Conservation (phyloP, 2,797 vertebrate genomes). For the Chloroceryle inda region DNA sequence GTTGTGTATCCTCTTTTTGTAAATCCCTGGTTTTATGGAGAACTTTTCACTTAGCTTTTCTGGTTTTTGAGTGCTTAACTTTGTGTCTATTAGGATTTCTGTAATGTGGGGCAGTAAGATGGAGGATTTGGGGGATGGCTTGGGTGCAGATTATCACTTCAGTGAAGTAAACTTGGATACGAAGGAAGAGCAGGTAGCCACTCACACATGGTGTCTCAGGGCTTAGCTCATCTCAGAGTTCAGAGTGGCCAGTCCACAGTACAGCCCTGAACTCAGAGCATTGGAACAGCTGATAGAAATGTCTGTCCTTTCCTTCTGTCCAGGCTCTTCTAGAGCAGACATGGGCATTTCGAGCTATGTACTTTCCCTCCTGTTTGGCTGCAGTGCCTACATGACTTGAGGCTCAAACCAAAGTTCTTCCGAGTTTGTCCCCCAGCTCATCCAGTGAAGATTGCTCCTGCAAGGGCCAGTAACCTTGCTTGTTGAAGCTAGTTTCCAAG, state of each 20-base stretch:
- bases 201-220: fast-evolving
- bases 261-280: not conserved
- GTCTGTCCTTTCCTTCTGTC: not conserved
- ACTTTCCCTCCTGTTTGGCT: not conserved
- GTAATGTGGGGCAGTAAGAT: not conserved
- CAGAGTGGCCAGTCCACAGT: not conserved
- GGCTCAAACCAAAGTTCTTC: not conserved
- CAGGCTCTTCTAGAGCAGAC: not conserved
- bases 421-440: not conserved
- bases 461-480: too few relatives aligned
- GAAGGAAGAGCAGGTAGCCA: not conserved
- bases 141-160: not conserved
- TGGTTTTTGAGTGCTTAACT: not conserved
- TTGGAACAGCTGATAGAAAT: not conserved
- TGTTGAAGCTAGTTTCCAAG: not conserved
- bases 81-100: not conserved
- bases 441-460: too few relatives aligned
- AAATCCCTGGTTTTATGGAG: not conserved
- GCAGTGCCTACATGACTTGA: not conserved
- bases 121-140: not conserved
- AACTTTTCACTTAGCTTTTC: not conserved
- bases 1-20: not conserved
- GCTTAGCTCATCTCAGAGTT: not conserved
- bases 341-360: not conserved
- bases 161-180: not conserved